phyloP scores from a whole-genome alignment of 92 coral and sea anemone species.

The Desmophyllum pertusum region DNA sequence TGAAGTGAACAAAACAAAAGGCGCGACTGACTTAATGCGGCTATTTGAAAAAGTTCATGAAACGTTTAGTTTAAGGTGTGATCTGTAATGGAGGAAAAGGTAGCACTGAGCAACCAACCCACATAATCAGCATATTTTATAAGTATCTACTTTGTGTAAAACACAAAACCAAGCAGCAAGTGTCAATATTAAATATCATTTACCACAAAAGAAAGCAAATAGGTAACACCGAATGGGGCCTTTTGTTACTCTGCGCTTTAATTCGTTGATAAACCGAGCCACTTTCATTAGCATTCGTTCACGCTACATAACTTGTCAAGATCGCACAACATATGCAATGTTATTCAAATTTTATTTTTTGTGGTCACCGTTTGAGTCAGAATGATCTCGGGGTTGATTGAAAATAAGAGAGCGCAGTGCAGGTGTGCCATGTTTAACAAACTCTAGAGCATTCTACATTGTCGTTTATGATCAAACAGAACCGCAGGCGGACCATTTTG shows the following conservation, averaged over 20 bases:
- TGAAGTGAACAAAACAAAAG: background rate
- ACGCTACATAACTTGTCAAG: background rate
- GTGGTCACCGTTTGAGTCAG: background rate
- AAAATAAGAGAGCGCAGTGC: background rate
- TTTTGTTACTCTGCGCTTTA: background rate
- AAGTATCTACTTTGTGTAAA: background rate
- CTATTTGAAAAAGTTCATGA: background rate
- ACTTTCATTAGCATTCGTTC: conserved; percentile 17
- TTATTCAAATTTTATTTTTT: conserved; percentile 10
- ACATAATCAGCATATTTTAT: background rate
- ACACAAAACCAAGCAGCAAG: background rate
- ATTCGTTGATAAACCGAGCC: background rate
- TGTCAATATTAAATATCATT: conserved; percentile 1
- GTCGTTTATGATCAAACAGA: background rate
- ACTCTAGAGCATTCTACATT: background rate
- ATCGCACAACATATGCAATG: background rate
- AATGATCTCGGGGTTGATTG: background rate
- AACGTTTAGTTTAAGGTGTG: background rate
- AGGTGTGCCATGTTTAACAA: background rate
- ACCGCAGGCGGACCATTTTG: background rate
- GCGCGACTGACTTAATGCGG: background rate
- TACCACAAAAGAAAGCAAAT: background rate
- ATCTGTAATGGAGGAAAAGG: background rate
- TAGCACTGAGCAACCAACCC: background rate
- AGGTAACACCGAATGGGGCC: background rate